phyloP scores from a whole-genome alignment of 1,140 invertebrate genomes.

The Neodiprion lecontei region DNA sequence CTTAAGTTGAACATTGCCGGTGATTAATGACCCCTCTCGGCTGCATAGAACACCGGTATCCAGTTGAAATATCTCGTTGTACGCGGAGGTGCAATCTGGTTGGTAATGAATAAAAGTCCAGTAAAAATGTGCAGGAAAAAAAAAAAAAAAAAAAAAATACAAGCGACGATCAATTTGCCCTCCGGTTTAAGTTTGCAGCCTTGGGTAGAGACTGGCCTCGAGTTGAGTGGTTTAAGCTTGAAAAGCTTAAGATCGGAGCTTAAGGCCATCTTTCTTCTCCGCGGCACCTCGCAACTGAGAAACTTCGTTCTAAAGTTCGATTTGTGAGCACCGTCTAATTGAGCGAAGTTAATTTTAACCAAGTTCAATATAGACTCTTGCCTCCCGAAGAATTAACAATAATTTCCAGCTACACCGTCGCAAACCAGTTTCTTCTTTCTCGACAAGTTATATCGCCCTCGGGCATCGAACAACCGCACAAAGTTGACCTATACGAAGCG shows the following conservation, averaged over 20 bases:
- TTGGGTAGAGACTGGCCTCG: constrained; percentile 24
- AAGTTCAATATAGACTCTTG: constrained; percentile 30
- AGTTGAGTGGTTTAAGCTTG: constrained; percentile 39
- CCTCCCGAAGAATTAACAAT: not conserved
- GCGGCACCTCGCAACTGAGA: constrained; percentile 20
- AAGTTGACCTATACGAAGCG: too few species aligned
- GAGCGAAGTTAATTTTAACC: constrained; percentile 48
- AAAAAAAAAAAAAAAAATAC: not conserved
- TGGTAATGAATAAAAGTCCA: not conserved
- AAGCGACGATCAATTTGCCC: constrained; percentile 36
- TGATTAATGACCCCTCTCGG: not conserved
- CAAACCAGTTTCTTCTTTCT: too few species aligned
- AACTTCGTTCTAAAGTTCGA: constrained; percentile 33
- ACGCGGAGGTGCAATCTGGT: not conserved
- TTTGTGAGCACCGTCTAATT: constrained; percentile 40
- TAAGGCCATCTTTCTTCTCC: not conserved
- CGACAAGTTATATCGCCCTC: too few species aligned
- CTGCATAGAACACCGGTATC: not conserved
- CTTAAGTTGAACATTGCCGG: too few species aligned
- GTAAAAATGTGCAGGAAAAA: constrained; percentile 30
- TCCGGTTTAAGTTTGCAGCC: constrained; percentile 21
- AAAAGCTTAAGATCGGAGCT: constrained; percentile 25
- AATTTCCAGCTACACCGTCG: not conserved
- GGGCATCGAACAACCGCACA: too few species aligned
- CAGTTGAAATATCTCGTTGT: not conserved